Evolutionary conservation across 2,888 invertebrate species (phyloP).

Genomic region (Aporophyla lueneburgensis): DNA sequence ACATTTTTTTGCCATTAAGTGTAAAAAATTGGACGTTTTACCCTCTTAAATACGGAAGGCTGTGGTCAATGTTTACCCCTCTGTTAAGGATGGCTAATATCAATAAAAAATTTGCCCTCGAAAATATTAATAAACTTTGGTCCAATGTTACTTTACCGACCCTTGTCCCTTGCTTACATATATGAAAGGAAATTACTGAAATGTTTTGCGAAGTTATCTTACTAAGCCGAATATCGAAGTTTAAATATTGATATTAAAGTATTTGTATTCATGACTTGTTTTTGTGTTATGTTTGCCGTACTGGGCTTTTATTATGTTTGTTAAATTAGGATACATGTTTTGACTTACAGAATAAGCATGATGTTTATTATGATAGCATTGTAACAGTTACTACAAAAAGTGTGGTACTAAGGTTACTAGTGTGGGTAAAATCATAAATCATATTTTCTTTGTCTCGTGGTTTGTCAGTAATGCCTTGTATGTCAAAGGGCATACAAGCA

Average conservation of each 20-base stretch:
- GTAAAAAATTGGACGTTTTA: slow-evolving; percentile 60
- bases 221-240: slow-evolving; percentile 42
- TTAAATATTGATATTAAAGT: slow-evolving; percentile 43
- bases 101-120: slow-evolving; percentile 49
- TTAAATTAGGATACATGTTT: not conserved
- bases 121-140: slow-evolving; percentile 63
- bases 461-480: too few relatives aligned
- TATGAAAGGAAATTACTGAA: slow-evolving; percentile 57
- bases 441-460: too few relatives aligned
- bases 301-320: slow-evolving; percentile 4
- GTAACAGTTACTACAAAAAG: too few relatives aligned
- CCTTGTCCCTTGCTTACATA: slow-evolving; percentile 48
- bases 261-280: slow-evolving; percentile 44
- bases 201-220: slow-evolving; percentile 59
- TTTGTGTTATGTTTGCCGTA: slow-evolving; percentile 18
- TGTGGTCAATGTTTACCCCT: slow-evolving; percentile 58
- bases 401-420: too few relatives aligned
- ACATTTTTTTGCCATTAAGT: slow-evolving; percentile 57
- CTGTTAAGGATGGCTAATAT: slow-evolving; percentile 55
- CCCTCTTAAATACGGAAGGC: slow-evolving; percentile 55
- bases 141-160: slow-evolving; percentile 51
- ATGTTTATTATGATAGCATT: not conserved
- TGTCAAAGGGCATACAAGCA: not conserved
- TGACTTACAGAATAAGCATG: not conserved
- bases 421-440: too few relatives aligned